A percentile compares a stretch with the other conserved stretches of the same genome.
These are phyloP conservation scores for Tribolium castaneum DNA, from an alignment of 1,140 invertebrate genomes.

Conservation along the genomic window DNA sequence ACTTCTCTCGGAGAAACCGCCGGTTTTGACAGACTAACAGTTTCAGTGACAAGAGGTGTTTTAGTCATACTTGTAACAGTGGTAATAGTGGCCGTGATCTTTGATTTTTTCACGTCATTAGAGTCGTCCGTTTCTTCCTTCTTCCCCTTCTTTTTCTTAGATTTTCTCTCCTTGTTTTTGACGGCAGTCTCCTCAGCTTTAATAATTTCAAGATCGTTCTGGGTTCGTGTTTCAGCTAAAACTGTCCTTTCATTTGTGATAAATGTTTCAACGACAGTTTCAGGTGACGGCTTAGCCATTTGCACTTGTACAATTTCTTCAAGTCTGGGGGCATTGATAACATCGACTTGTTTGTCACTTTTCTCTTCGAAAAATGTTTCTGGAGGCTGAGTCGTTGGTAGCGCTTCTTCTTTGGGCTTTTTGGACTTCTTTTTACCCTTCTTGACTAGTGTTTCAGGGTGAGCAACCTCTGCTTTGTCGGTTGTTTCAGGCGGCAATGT, in stretches of 20 bases:
- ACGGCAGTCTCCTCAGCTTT: not conserved
- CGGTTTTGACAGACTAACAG: not conserved
- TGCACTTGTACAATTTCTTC: not conserved
- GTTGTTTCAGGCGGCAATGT: not conserved
- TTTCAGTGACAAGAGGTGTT: slow-evolving; percentile 34
- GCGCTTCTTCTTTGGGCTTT: slow-evolving; percentile 27
- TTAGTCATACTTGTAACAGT: slow-evolving; percentile 38
- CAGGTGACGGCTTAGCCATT: not conserved
- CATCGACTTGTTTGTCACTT: not conserved
- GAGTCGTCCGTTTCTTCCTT: slow-evolving; percentile 7
- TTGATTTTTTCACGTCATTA: slow-evolving; percentile 13
- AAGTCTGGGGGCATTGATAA: not conserved
- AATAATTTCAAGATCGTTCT: not conserved
- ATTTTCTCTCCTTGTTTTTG: slow-evolving; percentile 43
- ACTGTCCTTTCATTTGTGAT: not conserved
- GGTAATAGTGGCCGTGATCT: slow-evolving; percentile 38
- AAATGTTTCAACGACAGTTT: not conserved
- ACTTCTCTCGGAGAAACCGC: slow-evolving; percentile 7
- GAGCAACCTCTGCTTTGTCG: not conserved
- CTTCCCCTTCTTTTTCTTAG: slow-evolving; percentile 42
- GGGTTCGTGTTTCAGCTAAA: not conserved
- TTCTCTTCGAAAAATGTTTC: not conserved
- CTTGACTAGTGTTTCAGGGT: slow-evolving; percentile 8
- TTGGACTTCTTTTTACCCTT: slow-evolving; percentile 44
- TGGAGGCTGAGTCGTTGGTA: not conserved